phyloP scores from a whole-genome alignment of 2,113 vertebrate genomes.

The Sinocyclocheilus anshuiensis region DNA sequence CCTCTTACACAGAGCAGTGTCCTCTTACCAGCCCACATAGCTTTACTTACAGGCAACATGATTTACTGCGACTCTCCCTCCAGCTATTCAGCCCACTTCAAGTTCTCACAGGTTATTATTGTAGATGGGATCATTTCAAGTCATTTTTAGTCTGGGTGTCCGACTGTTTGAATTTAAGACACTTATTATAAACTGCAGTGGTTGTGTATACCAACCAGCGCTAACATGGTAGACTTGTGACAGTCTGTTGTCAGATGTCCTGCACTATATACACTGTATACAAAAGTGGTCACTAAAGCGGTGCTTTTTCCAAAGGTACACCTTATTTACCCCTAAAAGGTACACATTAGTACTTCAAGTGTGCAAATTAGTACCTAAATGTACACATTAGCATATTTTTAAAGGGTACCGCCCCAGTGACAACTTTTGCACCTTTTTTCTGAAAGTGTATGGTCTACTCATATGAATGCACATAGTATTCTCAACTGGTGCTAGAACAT shows the following conservation, averaged over 20 bases:
- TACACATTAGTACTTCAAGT: too few relatives aligned
- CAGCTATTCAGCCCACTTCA: not conserved
- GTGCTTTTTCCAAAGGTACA: too few relatives aligned
- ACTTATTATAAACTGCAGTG: conserved; percentile 17
- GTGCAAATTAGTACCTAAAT: too few relatives aligned
- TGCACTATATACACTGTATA: too few relatives aligned
- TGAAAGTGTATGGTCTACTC: not conserved
- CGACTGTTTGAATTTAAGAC: conserved; percentile 33
- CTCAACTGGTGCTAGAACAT: not conserved
- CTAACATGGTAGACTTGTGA: not conserved
- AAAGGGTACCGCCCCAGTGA: too few relatives aligned
- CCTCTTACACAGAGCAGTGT: not conserved
- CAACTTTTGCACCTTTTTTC: too few relatives aligned
- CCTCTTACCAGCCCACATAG: not conserved
- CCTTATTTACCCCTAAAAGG: too few relatives aligned
- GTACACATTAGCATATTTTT: too few relatives aligned
- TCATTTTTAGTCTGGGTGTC: conserved; percentile 19
- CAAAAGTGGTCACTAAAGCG: too few relatives aligned
- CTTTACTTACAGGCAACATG: conserved; percentile 6
- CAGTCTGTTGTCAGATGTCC: not conserved
- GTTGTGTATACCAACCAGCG: not conserved
- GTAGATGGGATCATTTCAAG: not conserved
- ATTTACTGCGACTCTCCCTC: conserved; percentile 13
- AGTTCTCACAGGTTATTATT: conserved; percentile 40
- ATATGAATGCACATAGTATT: not conserved